phyloP scores from a whole-genome alignment of 2,888 invertebrate species.

The Trachelus iudaicus region DNA sequence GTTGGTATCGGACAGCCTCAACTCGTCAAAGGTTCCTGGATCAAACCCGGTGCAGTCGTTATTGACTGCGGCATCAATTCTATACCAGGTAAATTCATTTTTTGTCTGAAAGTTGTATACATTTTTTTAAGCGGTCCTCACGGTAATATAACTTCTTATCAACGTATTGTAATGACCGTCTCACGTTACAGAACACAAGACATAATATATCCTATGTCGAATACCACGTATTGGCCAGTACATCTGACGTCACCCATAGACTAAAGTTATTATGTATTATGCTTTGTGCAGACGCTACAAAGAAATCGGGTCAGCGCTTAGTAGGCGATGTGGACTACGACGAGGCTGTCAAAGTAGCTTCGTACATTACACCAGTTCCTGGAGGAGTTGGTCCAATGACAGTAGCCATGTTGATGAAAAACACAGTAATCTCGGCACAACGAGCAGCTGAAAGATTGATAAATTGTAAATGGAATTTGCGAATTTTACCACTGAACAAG shows the following conservation, averaged over 20 bases:
- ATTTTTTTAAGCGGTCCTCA: background rate
- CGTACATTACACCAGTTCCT: slow-evolving; percentile 93
- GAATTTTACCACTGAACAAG: slow-evolving; percentile 74
- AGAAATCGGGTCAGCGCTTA: slow-evolving; percentile 82
- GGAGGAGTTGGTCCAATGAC: slow-evolving; percentile 99
- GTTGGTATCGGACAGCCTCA: slow-evolving; percentile 93
- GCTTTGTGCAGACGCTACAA: slow-evolving; percentile 74
- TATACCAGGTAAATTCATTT: slow-evolving; percentile 75
- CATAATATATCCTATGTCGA: background rate
- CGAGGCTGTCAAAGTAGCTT: slow-evolving; percentile 83
- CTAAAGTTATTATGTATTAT: slow-evolving; percentile 13
- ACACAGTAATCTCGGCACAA: slow-evolving; percentile 88
- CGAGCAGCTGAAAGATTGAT: slow-evolving; percentile 71
- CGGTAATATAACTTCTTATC: background rate
- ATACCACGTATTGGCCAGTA: background rate
- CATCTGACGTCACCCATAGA: background rate
- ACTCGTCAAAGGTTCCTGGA: slow-evolving; percentile 94
- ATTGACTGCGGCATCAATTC: slow-evolving; percentile 99
- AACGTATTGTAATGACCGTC: background rate
- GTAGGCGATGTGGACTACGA: slow-evolving; percentile 96
- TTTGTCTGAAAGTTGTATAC: background rate
- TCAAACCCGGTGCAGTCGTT: slow-evolving; percentile 97
- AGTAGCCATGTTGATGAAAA: slow-evolving; percentile 96
- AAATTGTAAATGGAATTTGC: slow-evolving; percentile 78
- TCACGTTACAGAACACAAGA: background rate